Evolutionary conservation across 1,140 invertebrate genomes (phyloP).

Genomic region (Cherax quadricarinatus): DNA sequence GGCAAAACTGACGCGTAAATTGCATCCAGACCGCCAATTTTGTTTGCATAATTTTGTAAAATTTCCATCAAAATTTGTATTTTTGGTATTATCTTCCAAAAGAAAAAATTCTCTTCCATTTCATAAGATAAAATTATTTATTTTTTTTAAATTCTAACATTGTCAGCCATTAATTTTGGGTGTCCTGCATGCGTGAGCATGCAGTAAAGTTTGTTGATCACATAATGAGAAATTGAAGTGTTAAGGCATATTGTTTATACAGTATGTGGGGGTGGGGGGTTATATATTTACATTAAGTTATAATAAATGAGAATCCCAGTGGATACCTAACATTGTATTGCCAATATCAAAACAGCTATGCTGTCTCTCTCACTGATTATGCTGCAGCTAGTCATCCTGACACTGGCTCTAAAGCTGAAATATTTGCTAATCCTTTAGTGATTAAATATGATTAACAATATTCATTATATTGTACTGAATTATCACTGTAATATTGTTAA

Average conservation of each 20-base stretch:
- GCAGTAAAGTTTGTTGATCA: background rate
- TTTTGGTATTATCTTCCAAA: too few species aligned
- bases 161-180: too few species aligned
- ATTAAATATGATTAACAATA: background rate
- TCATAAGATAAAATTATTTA: too few species aligned
- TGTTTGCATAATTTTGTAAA: too few species aligned
- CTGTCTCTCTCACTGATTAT: background rate
- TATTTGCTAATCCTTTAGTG: background rate
- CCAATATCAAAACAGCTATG: background rate
- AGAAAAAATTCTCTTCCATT: too few species aligned
- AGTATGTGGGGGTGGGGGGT: background rate
- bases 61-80: too few species aligned
- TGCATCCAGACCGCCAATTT: too few species aligned
- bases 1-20: too few species aligned
- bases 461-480: background rate
- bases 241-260: too few species aligned
- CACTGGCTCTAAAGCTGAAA: background rate
- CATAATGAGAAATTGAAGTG: too few species aligned
- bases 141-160: too few species aligned
- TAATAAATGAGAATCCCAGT: background rate
- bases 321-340: background rate
- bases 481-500: background rate
- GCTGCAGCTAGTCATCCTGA: background rate
- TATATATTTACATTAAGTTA: background rate
- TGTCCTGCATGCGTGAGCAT: background rate